Evolutionary conservation across 2,113 vertebrate genomes (phyloP).

Genomic region (Phalacrocorax brasilianus): DNA sequence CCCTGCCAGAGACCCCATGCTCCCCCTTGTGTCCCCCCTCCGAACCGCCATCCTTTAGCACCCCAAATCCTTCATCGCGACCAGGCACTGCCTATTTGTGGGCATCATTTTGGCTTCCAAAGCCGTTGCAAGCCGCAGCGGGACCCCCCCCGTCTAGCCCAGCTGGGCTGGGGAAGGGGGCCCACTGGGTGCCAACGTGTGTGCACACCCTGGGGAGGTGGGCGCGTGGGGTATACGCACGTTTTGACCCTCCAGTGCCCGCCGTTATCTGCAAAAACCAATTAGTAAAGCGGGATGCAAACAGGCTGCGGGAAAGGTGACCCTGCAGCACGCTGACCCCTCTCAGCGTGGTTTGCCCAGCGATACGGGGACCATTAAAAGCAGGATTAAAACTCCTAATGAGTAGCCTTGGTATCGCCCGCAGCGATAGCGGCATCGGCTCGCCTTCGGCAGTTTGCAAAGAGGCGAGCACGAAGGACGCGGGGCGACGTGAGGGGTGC

Average conservation of each 20-base stretch:
- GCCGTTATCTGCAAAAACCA: not conserved
- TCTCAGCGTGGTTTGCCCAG: not conserved
- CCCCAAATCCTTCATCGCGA: not conserved
- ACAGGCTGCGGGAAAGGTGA: not conserved
- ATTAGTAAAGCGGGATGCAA: not conserved
- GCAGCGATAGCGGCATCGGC: not conserved
- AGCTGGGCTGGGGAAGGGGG: not conserved
- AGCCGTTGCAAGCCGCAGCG: accelerated
- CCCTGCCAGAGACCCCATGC: accelerated
- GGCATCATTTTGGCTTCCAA: not conserved
- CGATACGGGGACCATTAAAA: not conserved
- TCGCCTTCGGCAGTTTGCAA: accelerated
- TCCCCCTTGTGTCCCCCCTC: not conserved
- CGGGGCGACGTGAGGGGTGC: accelerated
- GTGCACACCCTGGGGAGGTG: accelerated
- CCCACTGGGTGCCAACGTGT: accelerated
- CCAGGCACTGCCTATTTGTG: not conserved
- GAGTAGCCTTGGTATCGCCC: not conserved
- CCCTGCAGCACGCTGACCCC: not conserved
- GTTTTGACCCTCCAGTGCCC: not conserved
- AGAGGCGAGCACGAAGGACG: not conserved
- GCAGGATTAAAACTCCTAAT: not conserved
- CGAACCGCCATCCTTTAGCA: not conserved
- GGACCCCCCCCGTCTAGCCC: not conserved
- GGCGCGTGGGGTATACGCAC: accelerated